Evolutionary conservation across 64 coral and sea anemone species (phyloP), one percentile per base, ranked within the genome.

Genomic region (Montipora efflorescens): DNA sequence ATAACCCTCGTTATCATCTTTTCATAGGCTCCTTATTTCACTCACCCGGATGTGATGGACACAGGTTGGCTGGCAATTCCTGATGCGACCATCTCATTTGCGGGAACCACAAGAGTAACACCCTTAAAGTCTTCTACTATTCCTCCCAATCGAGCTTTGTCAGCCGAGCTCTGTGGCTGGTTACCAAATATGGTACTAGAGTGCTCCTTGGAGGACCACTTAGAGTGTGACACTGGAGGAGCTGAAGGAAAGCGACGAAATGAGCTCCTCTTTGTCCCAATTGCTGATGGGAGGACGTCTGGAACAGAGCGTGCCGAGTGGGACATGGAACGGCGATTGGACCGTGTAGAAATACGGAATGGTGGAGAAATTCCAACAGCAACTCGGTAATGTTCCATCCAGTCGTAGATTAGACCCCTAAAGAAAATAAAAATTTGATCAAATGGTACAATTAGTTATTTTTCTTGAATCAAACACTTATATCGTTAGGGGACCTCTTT

Each of bases 361-460:
- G 98, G 95, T 7, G 80, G 85, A 8, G 95, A 85, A 11, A 96
- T 99, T 2, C 98, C 98, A 48, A 94, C 95, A 45, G 95, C 91
- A 20, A 94, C 79, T 48, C 98, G 90, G 68, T 99, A 99, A 57
- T 96, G 92, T 22, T 99, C 95, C 98, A 99, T 99, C 98, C 98
- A 99, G 7, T 99, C 98, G 90, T 89, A 99, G 45, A 94, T 93
- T 16, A 99, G 53, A 72, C 89, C 93, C 77, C 98, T 98, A 73
- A 76, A 71, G 43, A 0, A 78, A 49, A 36, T 36, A 8, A 91
- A 82, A 14, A 19, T 13, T 47, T 22, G 21, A 75, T 46, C 8
- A 8, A 59, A 2, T 57, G 36, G 36, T 36, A 36, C 36, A 36
- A 36, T 2, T 36, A 0, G 36, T 36, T 36, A 0, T 36, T 36